Evolutionary conservation across 2,797 vertebrate species (phyloP).

Genomic region (Rousettus madagascariensis): DNA sequence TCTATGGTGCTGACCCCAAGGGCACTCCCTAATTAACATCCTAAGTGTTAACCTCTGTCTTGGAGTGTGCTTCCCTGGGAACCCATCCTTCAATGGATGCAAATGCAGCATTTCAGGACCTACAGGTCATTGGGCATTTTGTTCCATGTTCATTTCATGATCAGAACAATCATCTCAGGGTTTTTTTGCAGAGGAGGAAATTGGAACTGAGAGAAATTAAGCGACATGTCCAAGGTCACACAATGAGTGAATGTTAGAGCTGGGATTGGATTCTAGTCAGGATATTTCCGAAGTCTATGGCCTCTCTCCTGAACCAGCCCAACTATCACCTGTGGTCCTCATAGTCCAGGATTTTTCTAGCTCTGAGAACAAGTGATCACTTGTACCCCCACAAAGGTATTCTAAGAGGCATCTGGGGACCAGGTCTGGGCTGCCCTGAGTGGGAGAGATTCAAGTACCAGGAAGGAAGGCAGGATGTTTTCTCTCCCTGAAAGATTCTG

Average conservation of each 20-base stretch:
- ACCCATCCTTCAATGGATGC: background rate
- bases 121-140: background rate
- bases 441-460: background rate
- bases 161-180: too few species aligned
- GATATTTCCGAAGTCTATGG: background rate
- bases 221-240: background rate
- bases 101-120: background rate
- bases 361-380: background rate
- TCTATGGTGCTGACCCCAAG: background rate
- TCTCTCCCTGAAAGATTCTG: background rate
- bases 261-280: accelerated
- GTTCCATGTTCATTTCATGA: background rate
- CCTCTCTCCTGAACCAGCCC: background rate
- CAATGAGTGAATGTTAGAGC: background rate
- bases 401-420: background rate
- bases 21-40: background rate
- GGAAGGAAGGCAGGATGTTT: background rate
- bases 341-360: background rate
- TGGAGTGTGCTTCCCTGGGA: background rate
- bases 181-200: background rate
- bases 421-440: background rate
- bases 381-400: background rate
- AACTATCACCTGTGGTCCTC: background rate
- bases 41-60: background rate
- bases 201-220: background rate